A percentile compares a stretch with the other conserved stretches of the same genome.
Conservation (phyloP, 2,113 vertebrate species). For the Pyrgilauda ruficollis region DNA sequence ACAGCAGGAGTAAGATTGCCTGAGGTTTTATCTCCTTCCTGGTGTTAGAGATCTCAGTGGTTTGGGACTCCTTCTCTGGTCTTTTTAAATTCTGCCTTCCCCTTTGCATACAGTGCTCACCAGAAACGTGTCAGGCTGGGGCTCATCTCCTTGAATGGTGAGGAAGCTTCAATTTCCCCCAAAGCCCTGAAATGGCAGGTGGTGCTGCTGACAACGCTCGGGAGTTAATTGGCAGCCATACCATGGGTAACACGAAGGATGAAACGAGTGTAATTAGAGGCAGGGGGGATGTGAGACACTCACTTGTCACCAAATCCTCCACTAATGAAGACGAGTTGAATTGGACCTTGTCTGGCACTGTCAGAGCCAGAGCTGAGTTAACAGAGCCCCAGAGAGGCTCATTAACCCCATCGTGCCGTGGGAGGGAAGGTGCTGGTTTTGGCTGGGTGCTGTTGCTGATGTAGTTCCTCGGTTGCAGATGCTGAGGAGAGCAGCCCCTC, state of each 20-base stretch:
- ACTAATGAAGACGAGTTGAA: not conserved
- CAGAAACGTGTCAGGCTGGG: not conserved
- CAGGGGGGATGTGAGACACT: not conserved
- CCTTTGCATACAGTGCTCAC: not conserved
- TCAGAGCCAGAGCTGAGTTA: not conserved
- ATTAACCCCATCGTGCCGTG: fast-evolving
- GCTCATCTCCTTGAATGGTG: not conserved
- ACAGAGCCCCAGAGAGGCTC: not conserved
- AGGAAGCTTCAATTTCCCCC: not conserved
- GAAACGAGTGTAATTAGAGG: not conserved
- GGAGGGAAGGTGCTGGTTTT: not conserved
- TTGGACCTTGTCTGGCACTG: not conserved
- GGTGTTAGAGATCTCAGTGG: not conserved
- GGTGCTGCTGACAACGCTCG: not conserved
- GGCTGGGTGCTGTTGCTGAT: not conserved
- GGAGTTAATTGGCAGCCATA: constrained; percentile 5
- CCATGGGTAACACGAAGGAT: not conserved
- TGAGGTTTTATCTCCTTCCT: not conserved
- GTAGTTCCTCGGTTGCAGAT: constrained; percentile 41
- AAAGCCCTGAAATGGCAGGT: not conserved
- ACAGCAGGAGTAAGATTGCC: constrained; percentile 70
- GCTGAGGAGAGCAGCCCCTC: constrained; percentile 67
- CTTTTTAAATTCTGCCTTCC: not conserved
- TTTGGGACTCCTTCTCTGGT: not conserved
- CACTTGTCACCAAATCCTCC: constrained; percentile 16